phyloP scores from a whole-genome alignment of 2,113 vertebrate genomes.

The Forbesichthys papilliferus region DNA sequence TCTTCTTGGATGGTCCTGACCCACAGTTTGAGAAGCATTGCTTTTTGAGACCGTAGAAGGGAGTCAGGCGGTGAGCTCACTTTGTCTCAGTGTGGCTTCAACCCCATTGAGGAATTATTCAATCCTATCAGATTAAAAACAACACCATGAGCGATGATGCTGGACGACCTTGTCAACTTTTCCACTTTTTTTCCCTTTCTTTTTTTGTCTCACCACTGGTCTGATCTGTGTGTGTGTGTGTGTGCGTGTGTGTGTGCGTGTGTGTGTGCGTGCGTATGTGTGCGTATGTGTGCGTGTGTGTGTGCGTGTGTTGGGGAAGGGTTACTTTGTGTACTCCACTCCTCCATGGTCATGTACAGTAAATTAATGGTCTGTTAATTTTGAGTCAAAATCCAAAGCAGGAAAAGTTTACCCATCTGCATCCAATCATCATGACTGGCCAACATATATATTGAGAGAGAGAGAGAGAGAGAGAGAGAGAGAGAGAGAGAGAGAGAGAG shows the following conservation, averaged over 20 bases:
- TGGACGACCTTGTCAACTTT: slow-evolving; percentile 24
- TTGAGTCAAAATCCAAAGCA: slow-evolving; percentile 46
- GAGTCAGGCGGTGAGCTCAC: slow-evolving; percentile 21
- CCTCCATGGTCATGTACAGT: slow-evolving; percentile 46
- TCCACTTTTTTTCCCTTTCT: slow-evolving; percentile 21
- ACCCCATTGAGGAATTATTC: slow-evolving; percentile 26
- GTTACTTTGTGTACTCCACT: slow-evolving; percentile 2
- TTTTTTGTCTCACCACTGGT: neutral
- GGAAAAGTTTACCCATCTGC: slow-evolving; percentile 45
- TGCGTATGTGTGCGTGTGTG: neutral
- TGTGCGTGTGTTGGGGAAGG: neutral
- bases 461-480: slow-evolving; percentile 28
- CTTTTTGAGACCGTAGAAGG: slow-evolving; percentile 11
- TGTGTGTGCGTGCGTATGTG: neutral
- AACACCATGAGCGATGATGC: slow-evolving; percentile 14
- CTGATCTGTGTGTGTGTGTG: slow-evolving; percentile 1
- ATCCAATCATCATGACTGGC: slow-evolving; percentile 65
- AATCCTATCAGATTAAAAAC: slow-evolving; percentile 37
- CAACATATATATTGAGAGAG: slow-evolving; percentile 46
- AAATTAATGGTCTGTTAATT: slow-evolving; percentile 54
- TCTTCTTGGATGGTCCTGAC: too few species aligned
- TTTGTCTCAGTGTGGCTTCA: slow-evolving; percentile 19
- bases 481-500: slow-evolving; percentile 42
- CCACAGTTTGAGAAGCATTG: too few species aligned
- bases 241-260: slow-evolving; percentile 1